These are phyloP conservation scores for Palythoa grandis DNA, from an alignment of 92 coral and sea anemone genomes.

Conservation along the genomic window DNA sequence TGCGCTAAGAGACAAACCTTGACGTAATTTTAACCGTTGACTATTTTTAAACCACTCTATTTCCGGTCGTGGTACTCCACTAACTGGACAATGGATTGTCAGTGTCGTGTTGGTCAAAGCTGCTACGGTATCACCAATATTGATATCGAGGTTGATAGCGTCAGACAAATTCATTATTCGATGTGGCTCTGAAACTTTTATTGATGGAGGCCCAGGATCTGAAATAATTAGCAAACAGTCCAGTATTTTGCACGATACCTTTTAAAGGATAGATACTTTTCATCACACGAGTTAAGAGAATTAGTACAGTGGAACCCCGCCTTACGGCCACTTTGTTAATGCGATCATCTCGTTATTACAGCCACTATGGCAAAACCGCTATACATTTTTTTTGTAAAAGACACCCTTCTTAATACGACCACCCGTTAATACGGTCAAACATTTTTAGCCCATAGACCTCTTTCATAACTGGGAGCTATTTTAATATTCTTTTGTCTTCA, in stretches of 20 bases:
- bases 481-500: too few species aligned
- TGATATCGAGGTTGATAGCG: background rate
- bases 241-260: background rate
- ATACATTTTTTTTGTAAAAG: too few species aligned
- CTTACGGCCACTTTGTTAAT: too few species aligned
- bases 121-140: slow-evolving; percentile 3
- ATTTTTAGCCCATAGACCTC: too few species aligned
- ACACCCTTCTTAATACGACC: too few species aligned
- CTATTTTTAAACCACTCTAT: slow-evolving; percentile 50
- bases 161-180: background rate
- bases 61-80: slow-evolving; percentile 36
- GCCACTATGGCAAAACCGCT: too few species aligned
- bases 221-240: background rate
- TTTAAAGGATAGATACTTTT: too few species aligned
- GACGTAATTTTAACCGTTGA: background rate
- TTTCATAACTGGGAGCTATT: too few species aligned
- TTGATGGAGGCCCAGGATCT: slow-evolving; percentile 29
- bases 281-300: too few species aligned
- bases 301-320: too few species aligned
- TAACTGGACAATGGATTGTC: slow-evolving; percentile 46
- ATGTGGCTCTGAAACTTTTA: slow-evolving; percentile 15
- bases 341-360: too few species aligned
- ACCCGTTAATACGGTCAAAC: too few species aligned
- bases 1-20: slow-evolving; percentile 18
- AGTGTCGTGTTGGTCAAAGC: slow-evolving; percentile 33